These are phyloP conservation scores for Micoletzkya japonica DNA, from an alignment of 2,888 invertebrate genomes.

Conservation along the genomic window DNA sequence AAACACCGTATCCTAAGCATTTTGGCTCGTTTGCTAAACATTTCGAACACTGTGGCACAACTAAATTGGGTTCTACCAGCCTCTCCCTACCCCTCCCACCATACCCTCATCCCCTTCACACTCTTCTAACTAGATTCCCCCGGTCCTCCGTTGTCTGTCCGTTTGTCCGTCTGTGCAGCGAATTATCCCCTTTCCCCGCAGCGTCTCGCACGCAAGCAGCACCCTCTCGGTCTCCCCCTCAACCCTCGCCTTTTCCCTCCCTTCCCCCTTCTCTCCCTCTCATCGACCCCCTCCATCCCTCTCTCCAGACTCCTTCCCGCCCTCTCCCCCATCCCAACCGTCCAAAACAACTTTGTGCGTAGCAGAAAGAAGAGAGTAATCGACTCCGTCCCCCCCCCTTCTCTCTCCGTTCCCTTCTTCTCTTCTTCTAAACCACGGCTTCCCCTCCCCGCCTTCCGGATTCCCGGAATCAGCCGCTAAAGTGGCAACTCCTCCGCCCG, in stretches of 20 bases:
- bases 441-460: neutral
- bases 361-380: neutral
- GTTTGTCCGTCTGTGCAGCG: too few relatives aligned
- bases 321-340: neutral
- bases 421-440: neutral
- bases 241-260: neutral
- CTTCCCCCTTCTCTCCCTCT: neutral
- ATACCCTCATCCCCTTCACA: neutral
- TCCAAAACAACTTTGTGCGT: neutral
- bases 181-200: too few relatives aligned
- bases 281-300: neutral
- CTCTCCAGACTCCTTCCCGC: neutral
- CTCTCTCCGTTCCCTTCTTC: constrained; percentile 11
- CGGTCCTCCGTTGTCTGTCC: too few relatives aligned
- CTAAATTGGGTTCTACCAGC: too few relatives aligned
- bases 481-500: too few relatives aligned
- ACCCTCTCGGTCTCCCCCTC: neutral
- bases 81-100: too few relatives aligned
- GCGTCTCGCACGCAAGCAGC: too few relatives aligned
- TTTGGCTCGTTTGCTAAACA: too few relatives aligned
- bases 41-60: too few relatives aligned
- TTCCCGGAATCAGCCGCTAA: too few relatives aligned
- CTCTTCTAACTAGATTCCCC: neutral
- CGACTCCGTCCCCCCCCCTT: neutral
- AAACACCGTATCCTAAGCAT: too few relatives aligned